Conservation (phyloP, 2,113 vertebrate species). For the Seriola rivoliana region DNA sequence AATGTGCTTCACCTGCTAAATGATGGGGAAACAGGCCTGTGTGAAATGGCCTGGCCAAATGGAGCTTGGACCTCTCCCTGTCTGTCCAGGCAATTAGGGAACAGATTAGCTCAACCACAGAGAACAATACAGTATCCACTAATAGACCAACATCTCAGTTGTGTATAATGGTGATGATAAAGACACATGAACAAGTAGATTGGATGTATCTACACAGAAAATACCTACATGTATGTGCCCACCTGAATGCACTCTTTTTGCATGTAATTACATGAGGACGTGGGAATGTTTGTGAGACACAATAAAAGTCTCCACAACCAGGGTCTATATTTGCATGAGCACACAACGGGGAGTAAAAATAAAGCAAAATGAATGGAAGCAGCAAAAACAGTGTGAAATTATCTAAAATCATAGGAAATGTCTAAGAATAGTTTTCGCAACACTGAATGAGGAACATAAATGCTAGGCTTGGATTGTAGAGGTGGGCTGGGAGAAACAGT, state of each 20-base stretch:
- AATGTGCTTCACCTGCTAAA: conserved; percentile 81
- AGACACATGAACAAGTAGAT: neutral
- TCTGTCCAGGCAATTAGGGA: conserved; percentile 73
- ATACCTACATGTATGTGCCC: no score
- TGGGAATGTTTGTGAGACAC: neutral
- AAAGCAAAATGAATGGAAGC: conserved; percentile 13
- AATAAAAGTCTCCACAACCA: neutral
- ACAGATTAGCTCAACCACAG: conserved; percentile 55
- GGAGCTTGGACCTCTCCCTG: conserved; percentile 69
- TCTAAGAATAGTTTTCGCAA: conserved; percentile 13
- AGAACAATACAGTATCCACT: conserved; percentile 48
- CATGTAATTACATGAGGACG: neutral
- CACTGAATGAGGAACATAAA: conserved; percentile 25
- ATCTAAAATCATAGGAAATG: conserved; percentile 47
- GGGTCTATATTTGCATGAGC: neutral
- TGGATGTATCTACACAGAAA: neutral
- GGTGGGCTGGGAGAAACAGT: conserved; percentile 31
- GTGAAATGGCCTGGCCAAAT: conserved; percentile 79
- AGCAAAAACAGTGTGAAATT: conserved; percentile 43
- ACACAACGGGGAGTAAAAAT: conserved; percentile 14
- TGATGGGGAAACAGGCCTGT: conserved; percentile 70
- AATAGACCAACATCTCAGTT: conserved; percentile 50
- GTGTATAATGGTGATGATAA: conserved; percentile 37
- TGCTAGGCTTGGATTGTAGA: conserved; percentile 21
- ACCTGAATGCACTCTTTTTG: neutral